Evolutionary conservation across 2,113 vertebrate species (phyloP).

Genomic region (Emydura subglobosa): DNA sequence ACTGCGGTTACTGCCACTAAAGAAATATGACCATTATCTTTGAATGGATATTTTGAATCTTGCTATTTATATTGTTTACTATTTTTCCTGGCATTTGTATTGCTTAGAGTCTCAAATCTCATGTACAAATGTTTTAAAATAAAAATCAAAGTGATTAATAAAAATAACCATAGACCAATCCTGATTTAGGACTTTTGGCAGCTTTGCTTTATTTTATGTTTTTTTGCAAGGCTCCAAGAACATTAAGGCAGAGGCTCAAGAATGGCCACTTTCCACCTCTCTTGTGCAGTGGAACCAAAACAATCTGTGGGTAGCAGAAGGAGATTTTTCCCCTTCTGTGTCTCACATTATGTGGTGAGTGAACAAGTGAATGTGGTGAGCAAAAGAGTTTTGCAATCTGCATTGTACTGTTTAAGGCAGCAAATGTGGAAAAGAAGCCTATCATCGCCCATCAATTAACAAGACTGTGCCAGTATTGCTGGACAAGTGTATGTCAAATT

Average conservation of each 20-base stretch:
- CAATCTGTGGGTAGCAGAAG: not conserved
- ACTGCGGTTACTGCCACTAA: not conserved
- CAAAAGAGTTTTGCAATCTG: not conserved
- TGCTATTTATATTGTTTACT: not conserved
- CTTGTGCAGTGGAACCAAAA: not conserved
- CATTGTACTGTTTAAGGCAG: not conserved
- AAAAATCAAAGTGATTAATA: not conserved
- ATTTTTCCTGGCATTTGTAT: not conserved
- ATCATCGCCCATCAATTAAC: not conserved
- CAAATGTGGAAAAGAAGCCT: not conserved
- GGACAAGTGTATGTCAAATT: not conserved
- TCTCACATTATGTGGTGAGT: not conserved
- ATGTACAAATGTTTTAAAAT: not conserved
- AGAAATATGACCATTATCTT: not conserved
- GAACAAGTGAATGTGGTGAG: not conserved
- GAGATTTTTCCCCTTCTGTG: not conserved
- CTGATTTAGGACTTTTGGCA: not conserved
- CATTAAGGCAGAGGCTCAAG: not conserved
- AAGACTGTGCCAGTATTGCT: not conserved
- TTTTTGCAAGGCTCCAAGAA: not conserved
- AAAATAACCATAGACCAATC: not conserved
- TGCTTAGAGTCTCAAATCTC: not conserved
- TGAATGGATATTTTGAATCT: not conserved
- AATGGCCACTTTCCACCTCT: not conserved
- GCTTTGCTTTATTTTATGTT: not conserved